Conservation (phyloP, 2,797 vertebrate species). For the Sylvilagus floridanus region DNA sequence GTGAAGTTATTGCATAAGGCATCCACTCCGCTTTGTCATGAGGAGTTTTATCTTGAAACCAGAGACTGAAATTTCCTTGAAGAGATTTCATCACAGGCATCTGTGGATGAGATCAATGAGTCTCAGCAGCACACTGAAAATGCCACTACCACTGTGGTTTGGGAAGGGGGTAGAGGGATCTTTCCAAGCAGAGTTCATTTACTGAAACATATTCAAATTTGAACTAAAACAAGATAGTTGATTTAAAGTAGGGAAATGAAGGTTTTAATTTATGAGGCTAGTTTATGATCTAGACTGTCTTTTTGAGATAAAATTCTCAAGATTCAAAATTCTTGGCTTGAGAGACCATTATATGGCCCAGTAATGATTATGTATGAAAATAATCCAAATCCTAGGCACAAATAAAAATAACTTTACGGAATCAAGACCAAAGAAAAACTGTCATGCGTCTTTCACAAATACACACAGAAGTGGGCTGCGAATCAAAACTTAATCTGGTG, state of each 20-base stretch:
- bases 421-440: neutral
- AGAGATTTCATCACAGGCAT: conserved; percentile 53
- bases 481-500: neutral
- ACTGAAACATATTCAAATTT: neutral
- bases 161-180: neutral
- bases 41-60: conserved; percentile 53
- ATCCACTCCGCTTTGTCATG: conserved; percentile 54
- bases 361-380: neutral
- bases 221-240: conserved; percentile 21
- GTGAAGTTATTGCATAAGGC: neutral
- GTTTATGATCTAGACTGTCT: neutral
- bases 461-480: neutral
- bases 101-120: conserved; percentile 34
- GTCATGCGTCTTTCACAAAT: neutral
- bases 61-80: conserved; percentile 73
- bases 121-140: conserved; percentile 33
- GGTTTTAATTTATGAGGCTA: neutral
- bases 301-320: neutral
- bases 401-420: neutral
- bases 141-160: conserved; percentile 8
- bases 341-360: neutral
- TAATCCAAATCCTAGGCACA: neutral
- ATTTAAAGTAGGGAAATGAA: neutral
- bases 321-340: neutral
- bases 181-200: conserved; percentile 27